Conservation (phyloP, 2,797 vertebrate genomes). For the Pyrocephalus nanus region DNA sequence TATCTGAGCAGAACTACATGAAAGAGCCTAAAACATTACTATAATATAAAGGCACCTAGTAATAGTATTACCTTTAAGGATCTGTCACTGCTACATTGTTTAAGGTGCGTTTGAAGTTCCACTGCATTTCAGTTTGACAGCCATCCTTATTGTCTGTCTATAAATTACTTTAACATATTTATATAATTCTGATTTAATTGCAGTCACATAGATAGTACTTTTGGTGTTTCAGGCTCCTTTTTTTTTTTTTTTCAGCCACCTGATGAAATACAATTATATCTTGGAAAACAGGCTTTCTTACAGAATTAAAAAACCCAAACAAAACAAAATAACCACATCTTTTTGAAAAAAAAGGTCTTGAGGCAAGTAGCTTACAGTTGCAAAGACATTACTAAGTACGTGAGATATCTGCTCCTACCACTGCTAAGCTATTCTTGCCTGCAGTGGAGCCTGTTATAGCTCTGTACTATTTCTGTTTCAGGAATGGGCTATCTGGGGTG, state of each 20-base stretch:
- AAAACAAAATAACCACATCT: neutral
- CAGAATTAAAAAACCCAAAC: neutral
- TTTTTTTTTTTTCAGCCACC: neutral
- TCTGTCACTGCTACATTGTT: neutral
- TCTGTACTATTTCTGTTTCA: neutral
- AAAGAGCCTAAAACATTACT: constrained; percentile 57
- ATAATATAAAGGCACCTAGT: neutral
- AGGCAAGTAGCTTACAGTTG: neutral
- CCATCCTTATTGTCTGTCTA: neutral
- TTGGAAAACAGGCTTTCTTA: neutral
- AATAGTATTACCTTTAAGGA: neutral
- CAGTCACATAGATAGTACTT: neutral
- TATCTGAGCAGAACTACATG: constrained; percentile 57
- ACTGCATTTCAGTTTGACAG: neutral
- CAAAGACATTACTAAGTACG: neutral
- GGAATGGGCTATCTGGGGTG: neutral
- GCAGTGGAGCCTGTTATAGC: neutral
- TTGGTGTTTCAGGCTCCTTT: neutral
- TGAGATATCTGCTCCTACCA: neutral
- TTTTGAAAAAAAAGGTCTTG: neutral
- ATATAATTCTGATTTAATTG: neutral
- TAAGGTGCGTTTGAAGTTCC: constrained; percentile 8
- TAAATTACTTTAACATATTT: constrained; percentile 7
- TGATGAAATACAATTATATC: neutral
- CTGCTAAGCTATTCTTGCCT: neutral